A percentile compares a stretch with the other conserved stretches of the same genome.
Evolutionary conservation across 1,140 invertebrate genomes (phyloP).

Genomic region (Antheraea mylitta): DNA sequence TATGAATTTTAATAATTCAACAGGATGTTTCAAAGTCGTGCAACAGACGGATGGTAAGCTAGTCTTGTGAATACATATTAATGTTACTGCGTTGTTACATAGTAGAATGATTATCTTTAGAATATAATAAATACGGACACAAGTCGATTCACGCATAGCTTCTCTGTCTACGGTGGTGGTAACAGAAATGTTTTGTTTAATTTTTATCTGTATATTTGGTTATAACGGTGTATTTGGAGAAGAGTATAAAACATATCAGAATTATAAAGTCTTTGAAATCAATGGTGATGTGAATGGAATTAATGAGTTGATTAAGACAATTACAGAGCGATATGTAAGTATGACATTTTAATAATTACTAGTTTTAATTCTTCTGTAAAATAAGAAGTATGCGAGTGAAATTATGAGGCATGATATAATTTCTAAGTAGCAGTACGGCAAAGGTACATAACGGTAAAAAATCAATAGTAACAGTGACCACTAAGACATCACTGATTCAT

Average conservation of each 20-base stretch:
- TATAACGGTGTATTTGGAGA: not conserved
- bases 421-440: no score
- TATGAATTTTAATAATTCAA: not conserved
- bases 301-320: conserved; percentile 21
- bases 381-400: no score
- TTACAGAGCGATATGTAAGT: conserved; percentile 40
- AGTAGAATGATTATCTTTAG: not conserved
- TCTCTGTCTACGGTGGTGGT: not conserved
- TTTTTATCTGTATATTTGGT: not conserved
- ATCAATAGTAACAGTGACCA: no score
- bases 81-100: not conserved
- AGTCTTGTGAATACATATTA: not conserved
- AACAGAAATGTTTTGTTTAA: not conserved
- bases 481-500: no score
- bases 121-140: not conserved
- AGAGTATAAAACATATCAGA: conserved; percentile 38
- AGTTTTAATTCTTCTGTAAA: no score
- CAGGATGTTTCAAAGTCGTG: not conserved
- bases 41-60: not conserved
- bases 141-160: not conserved
- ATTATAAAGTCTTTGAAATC: conserved; percentile 42
- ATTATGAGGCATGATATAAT: no score
- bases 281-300: conserved; percentile 23
- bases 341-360: not conserved
- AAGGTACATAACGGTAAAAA: no score